Conservation (phyloP, 2,797 vertebrate species). For the Mastacembelus armatus region DNA sequence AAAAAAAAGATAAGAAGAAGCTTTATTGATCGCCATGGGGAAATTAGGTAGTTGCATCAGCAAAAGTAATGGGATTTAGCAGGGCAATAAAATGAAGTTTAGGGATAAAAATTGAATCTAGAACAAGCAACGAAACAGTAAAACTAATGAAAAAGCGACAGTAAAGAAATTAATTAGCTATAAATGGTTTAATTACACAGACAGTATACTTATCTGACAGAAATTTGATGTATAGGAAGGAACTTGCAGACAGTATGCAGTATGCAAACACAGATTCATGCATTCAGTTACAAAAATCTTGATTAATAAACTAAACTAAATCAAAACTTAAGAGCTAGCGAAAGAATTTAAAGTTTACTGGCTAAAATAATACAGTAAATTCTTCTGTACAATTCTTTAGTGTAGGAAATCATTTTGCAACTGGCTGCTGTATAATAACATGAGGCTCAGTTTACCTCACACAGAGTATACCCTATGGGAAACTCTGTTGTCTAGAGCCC, state of each 20-base stretch:
- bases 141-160: slow-evolving; percentile 26
- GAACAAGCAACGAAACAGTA: slow-evolving; percentile 16
- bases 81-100: not conserved
- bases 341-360: not conserved
- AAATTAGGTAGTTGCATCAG: slow-evolving; percentile 42
- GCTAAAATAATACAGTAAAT: slow-evolving; percentile 18
- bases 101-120: slow-evolving; percentile 6
- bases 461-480: slow-evolving; percentile 56
- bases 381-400: slow-evolving; percentile 1
- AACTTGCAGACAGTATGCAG: not conserved
- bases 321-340: not conserved
- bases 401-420: slow-evolving; percentile 31
- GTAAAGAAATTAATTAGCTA: not conserved
- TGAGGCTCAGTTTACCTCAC: slow-evolving; percentile 59
- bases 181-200: slow-evolving; percentile 7
- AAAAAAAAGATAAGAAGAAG: slow-evolving; percentile 33
- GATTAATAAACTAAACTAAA: not conserved
- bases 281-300: no score
- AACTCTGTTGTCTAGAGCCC: slow-evolving; percentile 58
- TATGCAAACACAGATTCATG: not conserved
- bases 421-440: slow-evolving; percentile 19
- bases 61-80: slow-evolving; percentile 28
- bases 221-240: not conserved
- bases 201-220: not conserved
- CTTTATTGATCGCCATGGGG: slow-evolving; percentile 51